Conservation (phyloP, 2,797 vertebrate genomes). For the Pteropus rufus region DNA sequence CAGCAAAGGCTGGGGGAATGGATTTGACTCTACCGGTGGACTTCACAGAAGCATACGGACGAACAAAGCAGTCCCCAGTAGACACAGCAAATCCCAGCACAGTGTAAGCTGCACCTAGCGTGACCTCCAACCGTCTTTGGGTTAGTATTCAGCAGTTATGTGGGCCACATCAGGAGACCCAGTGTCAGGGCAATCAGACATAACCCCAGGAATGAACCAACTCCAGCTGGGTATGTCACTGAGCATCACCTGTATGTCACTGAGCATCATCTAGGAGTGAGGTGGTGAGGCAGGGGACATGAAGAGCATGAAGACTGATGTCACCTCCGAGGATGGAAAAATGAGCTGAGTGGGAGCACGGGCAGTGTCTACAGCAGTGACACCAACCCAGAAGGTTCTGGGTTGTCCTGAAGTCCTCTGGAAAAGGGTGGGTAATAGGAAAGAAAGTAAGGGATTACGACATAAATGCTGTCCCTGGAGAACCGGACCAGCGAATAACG, state of each 20-base stretch:
- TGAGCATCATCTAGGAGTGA: not conserved
- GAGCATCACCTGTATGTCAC: not conserved
- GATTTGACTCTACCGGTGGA: not conserved
- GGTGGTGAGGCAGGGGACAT: not conserved
- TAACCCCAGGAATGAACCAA: not conserved
- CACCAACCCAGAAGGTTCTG: too few relatives aligned
- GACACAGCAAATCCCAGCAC: too few relatives aligned
- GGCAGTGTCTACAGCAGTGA: too few relatives aligned
- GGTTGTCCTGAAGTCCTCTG: not conserved
- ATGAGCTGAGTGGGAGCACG: not conserved
- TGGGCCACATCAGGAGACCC: not conserved
- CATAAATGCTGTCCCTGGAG: not conserved
- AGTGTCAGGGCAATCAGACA: accelerated
- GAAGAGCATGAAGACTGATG: not conserved
- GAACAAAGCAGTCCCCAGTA: not conserved
- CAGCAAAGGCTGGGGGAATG: not conserved
- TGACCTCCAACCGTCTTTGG: not conserved
- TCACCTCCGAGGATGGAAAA: not conserved
- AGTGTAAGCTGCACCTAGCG: not conserved
- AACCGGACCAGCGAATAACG: not conserved
- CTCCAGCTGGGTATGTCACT: not conserved
- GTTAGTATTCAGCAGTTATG: not conserved
- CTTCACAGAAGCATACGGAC: not conserved
- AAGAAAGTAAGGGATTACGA: too few relatives aligned
- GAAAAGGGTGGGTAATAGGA: not conserved